Percentiles rank a stretch among this genome's conserved stretches.
Conservation (phyloP, 2,797 vertebrate genomes). For the Microhierax caerulescens region DNA sequence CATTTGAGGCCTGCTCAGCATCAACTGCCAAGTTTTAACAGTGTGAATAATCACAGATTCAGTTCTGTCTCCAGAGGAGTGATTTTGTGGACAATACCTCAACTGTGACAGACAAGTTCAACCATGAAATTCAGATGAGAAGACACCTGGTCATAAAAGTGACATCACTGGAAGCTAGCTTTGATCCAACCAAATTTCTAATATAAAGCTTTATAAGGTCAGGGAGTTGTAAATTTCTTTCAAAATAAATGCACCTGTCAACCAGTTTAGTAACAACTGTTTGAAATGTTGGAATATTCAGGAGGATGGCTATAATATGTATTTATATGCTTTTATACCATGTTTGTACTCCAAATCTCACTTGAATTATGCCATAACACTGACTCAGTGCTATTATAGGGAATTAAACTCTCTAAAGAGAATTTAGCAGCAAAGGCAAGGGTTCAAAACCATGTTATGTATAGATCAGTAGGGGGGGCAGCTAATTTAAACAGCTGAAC, state of each 20-base stretch:
- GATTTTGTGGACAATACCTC: not conserved
- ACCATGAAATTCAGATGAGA: not conserved
- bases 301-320: not conserved
- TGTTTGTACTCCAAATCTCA: not conserved
- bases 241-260: not conserved
- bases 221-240: not conserved
- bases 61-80: not conserved
- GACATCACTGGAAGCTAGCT: not conserved
- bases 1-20: not conserved
- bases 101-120: not conserved
- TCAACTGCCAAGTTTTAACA: not conserved
- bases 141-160: not conserved
- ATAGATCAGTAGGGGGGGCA: not conserved
- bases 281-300: not conserved
- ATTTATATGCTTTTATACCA: not conserved
- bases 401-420: not conserved
- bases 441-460: not conserved
- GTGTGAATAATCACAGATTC: not conserved
- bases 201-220: not conserved
- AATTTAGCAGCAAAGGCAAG: not conserved
- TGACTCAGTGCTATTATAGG: not conserved
- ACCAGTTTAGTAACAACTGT: not conserved
- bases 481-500: not conserved
- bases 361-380: not conserved
- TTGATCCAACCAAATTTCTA: not conserved